Base-by-base conservation (phyloP, 53 echinoderm and acorn worm genomes). In the Stichopus horrens region DNA sequence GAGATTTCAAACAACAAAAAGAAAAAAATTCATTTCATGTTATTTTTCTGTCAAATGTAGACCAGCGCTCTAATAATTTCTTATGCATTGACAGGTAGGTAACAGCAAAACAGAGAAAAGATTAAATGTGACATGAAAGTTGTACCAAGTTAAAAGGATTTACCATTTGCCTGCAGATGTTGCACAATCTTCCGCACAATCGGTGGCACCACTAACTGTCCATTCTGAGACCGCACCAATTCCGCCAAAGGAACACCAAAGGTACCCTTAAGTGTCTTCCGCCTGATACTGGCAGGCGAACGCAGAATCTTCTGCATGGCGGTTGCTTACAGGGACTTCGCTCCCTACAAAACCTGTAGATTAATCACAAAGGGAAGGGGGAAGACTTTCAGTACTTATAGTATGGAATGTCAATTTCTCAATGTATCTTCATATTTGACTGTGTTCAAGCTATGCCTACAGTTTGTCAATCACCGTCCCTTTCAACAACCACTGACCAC, bases 271-370 rank as follows among this genome's bases (percentile, higher is more conserved):
- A 79, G 59, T 75, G 90, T 57, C 74, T 96, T 96, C 77, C 93
- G 92, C 84, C 95, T 90, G 76, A 93, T 94, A 71, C 90, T 93
- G 37, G 90, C 94, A 18, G 98, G 98, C 5, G 98, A 97, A 19
- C 98, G 94, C 52, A 97, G 94, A 76, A 97, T 97, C 93, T 95
- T 97, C 92, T 95, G 95, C 98, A 97, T 97, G 66, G 76, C 92
- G 93, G 37, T 52, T 9, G 18, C n/a, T 77, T 53, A 86, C 66
- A 63, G 53, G 60, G 86, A 60, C 68, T 22, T 16, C 58, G 22
- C 86, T 37, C 86, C 66, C 86, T 86, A n/a, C 23, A 86, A 65
- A n/a, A 22, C 60, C 71, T n/a, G 16, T 11, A 23, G 20, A 68
- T 16, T 67, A 11, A 66, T 37, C 37, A 37, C 37, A 37, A 37